Base-by-base conservation (phyloP, 2,888 invertebrate genomes). In the Athetis lepigone region DNA sequence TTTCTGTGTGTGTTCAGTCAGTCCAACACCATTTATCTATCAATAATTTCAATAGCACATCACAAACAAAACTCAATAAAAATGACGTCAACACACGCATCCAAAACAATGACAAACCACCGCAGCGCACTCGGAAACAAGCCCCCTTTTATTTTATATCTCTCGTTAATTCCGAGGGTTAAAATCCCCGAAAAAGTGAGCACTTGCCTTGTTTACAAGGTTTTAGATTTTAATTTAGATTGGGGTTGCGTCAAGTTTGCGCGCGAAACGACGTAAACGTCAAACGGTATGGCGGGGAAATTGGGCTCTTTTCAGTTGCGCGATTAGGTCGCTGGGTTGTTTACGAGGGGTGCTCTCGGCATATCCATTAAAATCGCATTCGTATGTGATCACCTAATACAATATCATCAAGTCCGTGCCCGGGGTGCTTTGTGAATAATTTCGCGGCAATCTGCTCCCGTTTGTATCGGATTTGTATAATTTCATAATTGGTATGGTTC, bases 221-320 rank as follows among this genome's bases (percentile, higher is more conserved):
- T 94, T 95, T 95, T 95, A 95, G 95, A 95, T 95, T 95, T 95
- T 95, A 95, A 95, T 95, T 95, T 95, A 95, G 95, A 95, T 95
- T 95, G 95, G 95, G 95, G 95, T 93, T 81, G 90, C 58, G 70
- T 67, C 60, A 49, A 56, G 55, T 77, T 71, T 55, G 76, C 73
- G 61, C 75, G 65, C 82, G 74, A 88, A 92, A 89, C 71, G 90
- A 75, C 89, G 79, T 90, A 94, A 90, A 78, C 83, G 89, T 70
- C 88, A 77, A 18, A 55, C 40, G 61, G 58, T 76, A 66, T 66
- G 73, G 76, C 84, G 82, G 75, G 72, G 78, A 86, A 88, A 86
- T 81, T 85, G 75, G 72, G 75, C 80, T 83, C 79, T 90, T 83
- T 79, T 86, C 75, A 57, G 80, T 64, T 70, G 59, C 39, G 75